Evolutionary conservation across 2,888 invertebrate species (phyloP).

Genomic region (Stenotaenia linearis): DNA sequence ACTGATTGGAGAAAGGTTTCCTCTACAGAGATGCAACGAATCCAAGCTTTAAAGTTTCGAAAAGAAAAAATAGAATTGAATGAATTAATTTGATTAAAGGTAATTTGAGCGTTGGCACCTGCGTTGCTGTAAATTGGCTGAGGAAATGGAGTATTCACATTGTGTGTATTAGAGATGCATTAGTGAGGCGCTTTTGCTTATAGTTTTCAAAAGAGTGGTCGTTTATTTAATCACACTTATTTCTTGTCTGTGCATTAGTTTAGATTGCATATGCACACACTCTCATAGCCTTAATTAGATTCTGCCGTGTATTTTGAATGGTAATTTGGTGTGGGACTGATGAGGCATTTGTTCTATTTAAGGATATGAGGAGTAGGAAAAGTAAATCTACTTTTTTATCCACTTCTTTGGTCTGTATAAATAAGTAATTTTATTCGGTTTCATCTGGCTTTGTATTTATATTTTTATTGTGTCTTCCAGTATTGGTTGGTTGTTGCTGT

Average conservation of each 20-base stretch:
- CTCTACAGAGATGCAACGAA: background rate
- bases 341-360: conserved; percentile 2
- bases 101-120: conserved; percentile 7
- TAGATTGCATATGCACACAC: conserved; percentile 16
- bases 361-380: background rate
- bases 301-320: conserved; percentile 8
- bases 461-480: too few species aligned
- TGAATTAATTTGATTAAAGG: conserved; percentile 16
- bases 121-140: conserved; percentile 10
- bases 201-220: background rate
- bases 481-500: background rate
- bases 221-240: conserved; percentile 17
- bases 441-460: background rate
- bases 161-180: conserved; percentile 19
- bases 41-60: background rate
- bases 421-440: too few species aligned
- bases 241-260: conserved; percentile 16
- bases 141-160: conserved; percentile 12
- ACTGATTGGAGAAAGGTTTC: background rate
- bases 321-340: conserved; percentile 3
- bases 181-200: background rate
- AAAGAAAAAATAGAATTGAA: conserved; percentile 17
- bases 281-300: conserved; percentile 3
- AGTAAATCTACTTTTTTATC: background rate
- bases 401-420: background rate